phyloP scores from a whole-genome alignment of 2,797 vertebrate species.

The Podargus strigoides region DNA sequence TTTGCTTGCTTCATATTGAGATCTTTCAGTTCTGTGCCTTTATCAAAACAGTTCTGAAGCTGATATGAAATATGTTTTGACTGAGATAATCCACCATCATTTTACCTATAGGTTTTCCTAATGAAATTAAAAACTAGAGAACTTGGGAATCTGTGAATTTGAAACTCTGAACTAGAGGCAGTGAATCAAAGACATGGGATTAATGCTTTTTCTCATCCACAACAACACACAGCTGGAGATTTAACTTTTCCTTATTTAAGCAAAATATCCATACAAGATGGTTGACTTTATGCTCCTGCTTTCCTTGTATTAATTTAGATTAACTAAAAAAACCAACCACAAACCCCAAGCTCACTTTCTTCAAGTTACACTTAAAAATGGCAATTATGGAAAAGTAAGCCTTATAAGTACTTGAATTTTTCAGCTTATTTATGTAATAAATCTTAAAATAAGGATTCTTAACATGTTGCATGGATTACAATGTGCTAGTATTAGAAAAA shows the following conservation, averaged over 20 bases:
- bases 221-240: not conserved
- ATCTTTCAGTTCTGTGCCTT: not conserved
- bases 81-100: not conserved
- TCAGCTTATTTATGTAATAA: not conserved
- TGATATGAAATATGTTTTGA: not conserved
- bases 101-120: not conserved
- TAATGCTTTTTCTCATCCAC: not conserved
- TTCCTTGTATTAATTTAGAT: not conserved
- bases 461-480: not conserved
- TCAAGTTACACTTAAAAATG: not conserved
- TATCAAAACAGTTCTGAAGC: not conserved
- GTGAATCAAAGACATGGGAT: not conserved
- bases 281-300: not conserved
- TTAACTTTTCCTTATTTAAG: not conserved
- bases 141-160: not conserved
- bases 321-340: too few species aligned
- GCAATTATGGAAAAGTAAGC: not conserved
- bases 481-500: not conserved
- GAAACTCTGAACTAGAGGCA: not conserved
- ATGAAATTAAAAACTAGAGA: not conserved
- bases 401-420: not conserved
- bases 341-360: not conserved
- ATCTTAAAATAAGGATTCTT: not conserved
- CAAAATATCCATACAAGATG: not conserved
- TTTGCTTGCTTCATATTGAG: not conserved